Evolutionary conservation across 2,113 vertebrate genomes (phyloP), one percentile per base, ranked within the genome.

Genomic region (Lophura nycthemera): DNA sequence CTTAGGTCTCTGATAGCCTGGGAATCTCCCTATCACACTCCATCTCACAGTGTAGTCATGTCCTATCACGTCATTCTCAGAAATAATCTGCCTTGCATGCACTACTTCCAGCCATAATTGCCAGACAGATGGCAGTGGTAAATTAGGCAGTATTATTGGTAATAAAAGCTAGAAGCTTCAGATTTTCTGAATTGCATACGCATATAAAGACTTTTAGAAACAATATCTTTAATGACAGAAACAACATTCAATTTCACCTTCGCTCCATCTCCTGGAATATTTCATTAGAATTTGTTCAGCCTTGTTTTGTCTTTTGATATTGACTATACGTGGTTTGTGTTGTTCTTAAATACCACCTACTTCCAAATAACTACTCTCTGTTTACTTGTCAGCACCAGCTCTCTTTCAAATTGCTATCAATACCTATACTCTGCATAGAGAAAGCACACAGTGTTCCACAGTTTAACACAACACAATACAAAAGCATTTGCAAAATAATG

Each of bases 151-250:
- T 81, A 91, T 88, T 95, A 95, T 34, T 81, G 91, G 79, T 86
- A 91, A 95, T 96, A 95, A 93, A 93, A 93, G 67, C 59, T 88
- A 93, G 94, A 92, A 86, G 79, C 56, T 61, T 93, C 60, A 86
- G 87, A 77, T 89, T 86, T 95, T 92, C 82, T 86, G 87, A 95
- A 93, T 88, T 61, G 61, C 47, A 36, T 71, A 88, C 86, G 74
- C 75, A 65, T 67, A 75, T 43, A 88, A 92, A 83, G 65, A 60
- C 80, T 88, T 93, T 69, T n/a, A 14, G 6, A 93, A 94, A 75
- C 76, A 80, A 65, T 57, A 75, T 82, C 81, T 92, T 89, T 95
- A 86, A 88, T 69, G 76, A 61, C 42, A 83, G 57, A 87, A 83
- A 16, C 34, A 83, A 47, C 52, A 92, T 43, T 47, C 82, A 86